These are phyloP conservation scores for Callopanchax toddi DNA, from an alignment of 2,113 vertebrate genomes.

Conservation along the genomic window DNA sequence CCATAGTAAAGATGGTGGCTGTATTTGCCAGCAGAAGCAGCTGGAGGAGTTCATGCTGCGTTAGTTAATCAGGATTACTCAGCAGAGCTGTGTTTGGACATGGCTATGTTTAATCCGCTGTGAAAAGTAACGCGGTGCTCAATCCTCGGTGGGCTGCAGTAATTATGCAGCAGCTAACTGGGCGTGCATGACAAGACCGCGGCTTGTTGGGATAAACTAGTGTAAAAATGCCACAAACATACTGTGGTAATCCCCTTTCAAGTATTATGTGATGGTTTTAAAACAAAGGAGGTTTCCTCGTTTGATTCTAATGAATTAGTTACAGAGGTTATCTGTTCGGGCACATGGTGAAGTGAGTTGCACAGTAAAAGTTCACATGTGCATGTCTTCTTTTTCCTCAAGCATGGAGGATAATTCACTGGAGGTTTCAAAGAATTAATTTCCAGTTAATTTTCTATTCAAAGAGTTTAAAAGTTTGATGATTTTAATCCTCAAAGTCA, in stretches of 20 bases:
- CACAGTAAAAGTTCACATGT: conserved; percentile 9
- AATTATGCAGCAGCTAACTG: conserved; percentile 43
- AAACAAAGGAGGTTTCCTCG: conserved; percentile 5
- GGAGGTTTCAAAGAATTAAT: conserved; percentile 57
- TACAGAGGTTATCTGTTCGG: conserved; percentile 8
- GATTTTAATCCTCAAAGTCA: conserved; percentile 67
- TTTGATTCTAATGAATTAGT: background rate
- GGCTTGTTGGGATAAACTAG: background rate
- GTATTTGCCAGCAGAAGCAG: conserved; percentile 41
- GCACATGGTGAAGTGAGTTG: conserved; percentile 10
- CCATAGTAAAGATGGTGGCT: conserved; percentile 30
- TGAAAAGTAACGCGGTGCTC: conserved; percentile 63
- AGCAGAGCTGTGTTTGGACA: conserved; percentile 53
- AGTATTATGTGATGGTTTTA: background rate
- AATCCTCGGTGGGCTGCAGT: conserved; percentile 44
- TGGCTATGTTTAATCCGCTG: conserved; percentile 55
- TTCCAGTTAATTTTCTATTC: conserved; percentile 52
- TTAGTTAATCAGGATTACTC: conserved; percentile 69
- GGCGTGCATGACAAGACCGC: conserved; percentile 22
- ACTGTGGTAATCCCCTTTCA: conserved; percentile 8
- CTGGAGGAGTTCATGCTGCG: conserved; percentile 60
- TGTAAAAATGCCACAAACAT: conserved; percentile 1
- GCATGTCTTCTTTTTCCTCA: conserved; percentile 9
- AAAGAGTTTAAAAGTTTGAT: conserved; percentile 53
- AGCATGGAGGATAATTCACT: conserved; percentile 41